phyloP scores from a whole-genome alignment of 1,140 invertebrate genomes.

The Hyles vespertilio region DNA sequence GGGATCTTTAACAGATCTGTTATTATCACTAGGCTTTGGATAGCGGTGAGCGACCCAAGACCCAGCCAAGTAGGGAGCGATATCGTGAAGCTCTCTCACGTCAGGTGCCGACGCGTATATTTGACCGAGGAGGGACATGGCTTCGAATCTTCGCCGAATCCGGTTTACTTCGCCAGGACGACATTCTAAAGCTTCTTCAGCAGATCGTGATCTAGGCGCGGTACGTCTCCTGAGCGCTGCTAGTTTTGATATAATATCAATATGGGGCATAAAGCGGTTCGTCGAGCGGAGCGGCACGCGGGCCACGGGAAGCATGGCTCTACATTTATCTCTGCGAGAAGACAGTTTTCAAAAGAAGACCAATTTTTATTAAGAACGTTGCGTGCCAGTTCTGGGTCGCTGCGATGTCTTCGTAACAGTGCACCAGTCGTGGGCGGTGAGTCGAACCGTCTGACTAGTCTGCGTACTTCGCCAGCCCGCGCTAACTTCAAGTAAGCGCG shows the following conservation, averaged over 20 bases:
- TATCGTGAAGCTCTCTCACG: slow-evolving; percentile 84
- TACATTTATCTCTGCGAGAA: slow-evolving; percentile 66
- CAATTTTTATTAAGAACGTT: slow-evolving; percentile 75
- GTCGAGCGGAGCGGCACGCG: slow-evolving; percentile 79
- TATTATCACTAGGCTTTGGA: slow-evolving; percentile 80
- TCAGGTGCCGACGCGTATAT: slow-evolving; percentile 90
- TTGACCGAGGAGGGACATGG: slow-evolving; percentile 82
- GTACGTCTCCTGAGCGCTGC: slow-evolving; percentile 80
- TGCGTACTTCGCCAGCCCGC: slow-evolving; percentile 84
- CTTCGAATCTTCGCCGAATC: slow-evolving; percentile 81
- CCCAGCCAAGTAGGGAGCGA: slow-evolving; percentile 85
- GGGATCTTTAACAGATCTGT: slow-evolving; percentile 77
- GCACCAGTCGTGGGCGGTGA: slow-evolving; percentile 62
- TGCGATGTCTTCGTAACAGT: slow-evolving; percentile 79
- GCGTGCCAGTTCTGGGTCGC: slow-evolving; percentile 84
- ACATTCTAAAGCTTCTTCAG: slow-evolving; percentile 71
- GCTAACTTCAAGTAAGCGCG: slow-evolving; percentile 82
- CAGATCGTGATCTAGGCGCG: slow-evolving; percentile 50
- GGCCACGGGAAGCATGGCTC: slow-evolving; percentile 78
- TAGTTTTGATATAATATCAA: slow-evolving; percentile 91
- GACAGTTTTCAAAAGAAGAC: slow-evolving; percentile 54
- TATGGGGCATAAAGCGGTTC: slow-evolving; percentile 89
- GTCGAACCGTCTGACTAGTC: slow-evolving; percentile 85
- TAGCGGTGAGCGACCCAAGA: slow-evolving; percentile 86
- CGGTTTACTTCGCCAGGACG: slow-evolving; percentile 81